Conservation (phyloP, 2,113 vertebrate species). For the Seriola rivoliana region DNA sequence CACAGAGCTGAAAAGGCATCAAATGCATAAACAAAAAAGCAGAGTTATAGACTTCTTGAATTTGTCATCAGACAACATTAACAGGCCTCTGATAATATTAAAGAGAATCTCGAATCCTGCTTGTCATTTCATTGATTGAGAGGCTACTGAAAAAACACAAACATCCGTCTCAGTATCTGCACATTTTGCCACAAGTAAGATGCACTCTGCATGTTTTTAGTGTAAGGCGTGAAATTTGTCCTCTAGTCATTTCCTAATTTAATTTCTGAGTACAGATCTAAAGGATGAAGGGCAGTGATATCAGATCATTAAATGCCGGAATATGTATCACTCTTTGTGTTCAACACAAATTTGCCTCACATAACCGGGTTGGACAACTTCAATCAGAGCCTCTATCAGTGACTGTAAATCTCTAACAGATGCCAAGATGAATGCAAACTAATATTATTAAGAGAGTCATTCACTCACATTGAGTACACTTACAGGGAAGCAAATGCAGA, state of each 20-base stretch:
- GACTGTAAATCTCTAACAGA: constrained; percentile 30
- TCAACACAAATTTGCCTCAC: constrained; percentile 53
- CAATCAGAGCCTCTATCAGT: constrained; percentile 41
- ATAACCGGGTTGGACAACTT: constrained; percentile 49
- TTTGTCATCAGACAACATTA: not conserved
- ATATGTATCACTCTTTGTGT: constrained; percentile 43
- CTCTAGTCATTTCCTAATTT: constrained; percentile 42
- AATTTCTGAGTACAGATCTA: constrained; percentile 24
- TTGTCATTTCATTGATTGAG: constrained; percentile 31
- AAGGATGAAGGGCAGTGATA: constrained; percentile 51
- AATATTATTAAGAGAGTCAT: constrained; percentile 34
- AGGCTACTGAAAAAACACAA: constrained; percentile 3
- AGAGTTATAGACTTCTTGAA: constrained; percentile 8
- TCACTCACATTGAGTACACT: constrained; percentile 20
- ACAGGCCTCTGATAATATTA: constrained; percentile 13
- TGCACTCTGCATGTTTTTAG: constrained; percentile 8
- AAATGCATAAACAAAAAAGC: not conserved
- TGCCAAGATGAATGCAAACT: constrained; percentile 29
- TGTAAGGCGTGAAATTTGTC: constrained; percentile 24
- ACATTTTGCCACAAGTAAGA: not conserved
- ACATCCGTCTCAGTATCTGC: constrained; percentile 18
- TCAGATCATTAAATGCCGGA: constrained; percentile 40
- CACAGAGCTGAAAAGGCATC: not conserved
- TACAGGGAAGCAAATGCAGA: constrained; percentile 40
- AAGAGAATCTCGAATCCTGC: constrained; percentile 17